Percentiles rank a stretch among this genome's conserved stretches.
Evolutionary conservation across 2,888 invertebrate genomes (phyloP).

Genomic region (Lepeophtheirus nordmannii): DNA sequence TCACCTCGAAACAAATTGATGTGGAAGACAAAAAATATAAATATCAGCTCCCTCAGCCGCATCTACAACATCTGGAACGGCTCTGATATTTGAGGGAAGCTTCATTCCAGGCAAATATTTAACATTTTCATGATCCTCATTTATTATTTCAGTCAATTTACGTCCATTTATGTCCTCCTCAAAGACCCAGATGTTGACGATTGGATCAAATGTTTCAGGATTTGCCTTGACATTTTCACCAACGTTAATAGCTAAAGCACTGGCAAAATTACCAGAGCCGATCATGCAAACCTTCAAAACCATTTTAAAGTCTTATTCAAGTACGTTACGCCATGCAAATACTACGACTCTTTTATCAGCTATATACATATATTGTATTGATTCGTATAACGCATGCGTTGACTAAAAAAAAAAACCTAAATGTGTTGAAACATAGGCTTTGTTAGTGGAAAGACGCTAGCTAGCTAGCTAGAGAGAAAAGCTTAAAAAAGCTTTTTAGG

Average conservation of each 20-base stretch:
- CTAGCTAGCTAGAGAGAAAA: too few species aligned
- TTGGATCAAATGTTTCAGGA: conserved; percentile 57
- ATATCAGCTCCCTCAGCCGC: conserved; percentile 39
- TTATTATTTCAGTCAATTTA: conserved; percentile 43
- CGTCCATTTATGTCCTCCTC: conserved; percentile 50
- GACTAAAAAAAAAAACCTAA: too few species aligned
- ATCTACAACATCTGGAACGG: conserved; percentile 39
- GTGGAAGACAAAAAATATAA: conserved; percentile 43
- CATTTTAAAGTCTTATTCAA: not conserved
- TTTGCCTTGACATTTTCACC: conserved; percentile 66
- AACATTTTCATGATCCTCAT: conserved; percentile 41
- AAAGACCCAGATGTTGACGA: conserved; percentile 88
- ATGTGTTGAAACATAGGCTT: too few species aligned
- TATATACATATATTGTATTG: too few species aligned
- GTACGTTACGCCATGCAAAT: not conserved
- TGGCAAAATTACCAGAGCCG: conserved; percentile 60
- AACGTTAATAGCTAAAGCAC: conserved; percentile 92
- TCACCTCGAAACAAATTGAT: conserved; percentile 37
- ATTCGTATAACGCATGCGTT: too few species aligned
- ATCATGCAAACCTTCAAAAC: conserved; percentile 62
- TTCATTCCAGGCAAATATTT: conserved; percentile 42
- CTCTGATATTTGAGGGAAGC: conserved; percentile 41
- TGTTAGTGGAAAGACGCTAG: too few species aligned
- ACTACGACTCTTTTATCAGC: too few species aligned
- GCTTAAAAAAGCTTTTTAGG: too few species aligned